Base-by-base conservation (phyloP, 2,113 vertebrate species). In the Brachypteracias leptosomus region DNA sequence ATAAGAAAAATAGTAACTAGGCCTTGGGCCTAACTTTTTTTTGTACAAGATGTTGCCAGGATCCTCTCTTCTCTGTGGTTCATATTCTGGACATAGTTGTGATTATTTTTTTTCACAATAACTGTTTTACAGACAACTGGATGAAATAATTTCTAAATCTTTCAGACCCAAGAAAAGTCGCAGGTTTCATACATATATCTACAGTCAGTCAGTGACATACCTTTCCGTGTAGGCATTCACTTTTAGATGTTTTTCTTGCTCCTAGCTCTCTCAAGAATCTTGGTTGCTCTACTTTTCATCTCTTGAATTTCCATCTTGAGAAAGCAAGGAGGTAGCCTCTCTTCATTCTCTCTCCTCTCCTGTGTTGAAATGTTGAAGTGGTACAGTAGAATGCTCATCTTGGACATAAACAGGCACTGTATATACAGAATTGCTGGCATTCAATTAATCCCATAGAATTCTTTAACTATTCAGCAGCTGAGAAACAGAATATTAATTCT, bases 151-250 rank as follows among this genome's bases (percentile, higher is more conserved):
- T 73, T 87, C 33, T 85, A 33, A 20, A 78, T 49, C 19, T 85
- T 87, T 61, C 46, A 67, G 31, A 13, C 28, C 14, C 20, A 22
- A 31, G 26, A 93, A 54, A 76, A 11, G 19, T 44, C 24, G 42
- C 29, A 66, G 11, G 12, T 67, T 77, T 87, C 25, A 35, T 33
- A 57, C 17, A 4, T 18, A 19, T 21, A 10, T 49, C 26, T 61
- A 2, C n/a, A 74, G 20, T 52, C 44, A 61, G 44, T 61, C 0
- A 0, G 33, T 47, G 26, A 33, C 11, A 16, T 16, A 35, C 6
- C 15, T 58, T 92, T 70, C 16, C 44, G 7, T 26, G 9, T 28
- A 57, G 22, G 9, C 65, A 22, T 66, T 62, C 3, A 10, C 58
- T 57, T 78, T 29, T 13, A 12, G 29, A 29, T 0, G 0, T 35